phyloP scores from a whole-genome alignment of 37 sponge, comb jelly and placozoan genomes.

The Petrosia ficiformis region DNA sequence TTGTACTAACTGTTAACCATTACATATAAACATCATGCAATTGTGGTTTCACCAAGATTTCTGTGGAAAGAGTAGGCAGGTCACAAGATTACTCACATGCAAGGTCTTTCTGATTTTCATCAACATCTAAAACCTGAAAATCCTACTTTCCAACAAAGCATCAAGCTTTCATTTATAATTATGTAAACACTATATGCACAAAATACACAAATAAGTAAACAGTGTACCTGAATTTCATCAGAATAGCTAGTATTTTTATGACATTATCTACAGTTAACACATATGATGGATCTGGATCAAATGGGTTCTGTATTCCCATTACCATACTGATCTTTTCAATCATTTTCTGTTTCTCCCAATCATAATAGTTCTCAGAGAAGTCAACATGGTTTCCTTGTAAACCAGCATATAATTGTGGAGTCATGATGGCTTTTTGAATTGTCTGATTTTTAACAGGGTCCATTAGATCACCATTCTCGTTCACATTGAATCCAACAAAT shows the following conservation, averaged over 20 bases:
- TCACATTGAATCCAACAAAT: slow-evolving; percentile 75
- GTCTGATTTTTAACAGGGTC: slow-evolving; percentile 12
- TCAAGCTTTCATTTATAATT: too few species aligned
- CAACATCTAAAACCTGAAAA: too few species aligned
- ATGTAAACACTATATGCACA: too few species aligned
- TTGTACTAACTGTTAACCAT: too few species aligned
- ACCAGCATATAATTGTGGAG: slow-evolving; percentile 23
- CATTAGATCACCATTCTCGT: slow-evolving; percentile 8
- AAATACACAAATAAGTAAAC: too few species aligned
- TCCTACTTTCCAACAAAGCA: too few species aligned
- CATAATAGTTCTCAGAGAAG: slow-evolving; percentile 53
- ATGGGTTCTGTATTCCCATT: slow-evolving; percentile 28
- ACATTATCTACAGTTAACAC: slow-evolving; percentile 79
- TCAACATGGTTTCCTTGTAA: slow-evolving; percentile 39
- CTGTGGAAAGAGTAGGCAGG: too few species aligned
- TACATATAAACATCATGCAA: too few species aligned
- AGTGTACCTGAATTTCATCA: slow-evolving; percentile 91
- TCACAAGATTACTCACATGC: too few species aligned
- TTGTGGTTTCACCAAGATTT: too few species aligned
- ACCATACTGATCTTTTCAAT: slow-evolving; percentile 37
- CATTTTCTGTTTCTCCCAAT: slow-evolving; percentile 36
- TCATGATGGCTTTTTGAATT: slow-evolving; percentile 8
- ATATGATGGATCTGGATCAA: slow-evolving; percentile 76
- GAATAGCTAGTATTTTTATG: slow-evolving; percentile 84
- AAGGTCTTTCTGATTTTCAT: too few species aligned